Evolutionary conservation across 2,888 invertebrate species (phyloP), one percentile per base, ranked within the genome.

Genomic region (Heliconius sara): DNA sequence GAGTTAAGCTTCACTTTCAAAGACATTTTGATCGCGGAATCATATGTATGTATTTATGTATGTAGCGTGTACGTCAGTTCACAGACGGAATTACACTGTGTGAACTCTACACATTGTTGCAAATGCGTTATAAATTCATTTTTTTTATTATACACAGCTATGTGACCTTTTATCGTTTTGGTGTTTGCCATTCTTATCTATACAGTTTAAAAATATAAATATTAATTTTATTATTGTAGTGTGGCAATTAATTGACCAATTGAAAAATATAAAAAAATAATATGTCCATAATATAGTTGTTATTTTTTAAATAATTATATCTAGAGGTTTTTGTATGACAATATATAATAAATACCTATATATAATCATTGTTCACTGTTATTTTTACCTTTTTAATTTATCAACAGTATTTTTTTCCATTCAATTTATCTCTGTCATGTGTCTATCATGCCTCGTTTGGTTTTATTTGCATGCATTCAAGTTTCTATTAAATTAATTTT

Each of bases 371-470:
- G 65, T 22, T 52, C 60, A 39, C 3, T 34, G 25, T 63, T 52
- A 30, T 79, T 79, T 27, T 10, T 68, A 68, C 66, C 39, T 43
- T 22, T 27, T 67, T 43, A 79, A 68, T 74, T 68, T 70, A 68
- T 60, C 68, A 47, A 74, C 57, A 79, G 60, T 27, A 75, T 30
- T 30, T 79, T 79, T 79, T 74, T 68, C 67, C 63, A 68, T 79
- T 79, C 73, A 57, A 79, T 79, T 75, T 79, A 79, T 79, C 74
- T 73, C 57, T 74, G 74, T 78, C 67, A 74, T 66, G 39, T 74
- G 67, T 60, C 16, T 67, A 78, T 73, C 67, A 71, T 73, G 25
- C 27, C 60, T 74, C 60, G 63, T 79, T 68, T 43, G 19, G n/a
- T 47, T 68, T 74, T 34, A 65, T 74, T 60, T 60, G 60, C n/a